Base-by-base conservation (phyloP, 1,140 invertebrate species). In the Philopotamus ludificatus region DNA sequence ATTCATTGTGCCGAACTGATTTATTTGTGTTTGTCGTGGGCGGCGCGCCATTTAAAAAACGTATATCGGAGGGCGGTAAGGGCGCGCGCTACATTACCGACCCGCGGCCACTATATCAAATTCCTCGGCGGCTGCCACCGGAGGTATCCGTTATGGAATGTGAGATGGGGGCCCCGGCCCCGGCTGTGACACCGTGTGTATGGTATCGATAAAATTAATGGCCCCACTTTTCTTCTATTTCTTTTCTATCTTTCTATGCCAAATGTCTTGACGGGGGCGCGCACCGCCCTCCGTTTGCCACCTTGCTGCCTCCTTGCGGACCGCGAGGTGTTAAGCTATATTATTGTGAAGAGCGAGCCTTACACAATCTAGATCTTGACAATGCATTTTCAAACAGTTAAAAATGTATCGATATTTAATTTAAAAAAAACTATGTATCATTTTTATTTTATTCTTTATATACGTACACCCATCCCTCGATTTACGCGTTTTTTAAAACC, bases 161-260 rank as follows among this genome's bases (percentile, higher is more conserved):
- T 62, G 55, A 66, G 63, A 65, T 59, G 53, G 58, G 58, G 22
- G 22, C 41, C 39, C 54, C 42, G 45, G 49, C 9, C 55, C 54
- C 25, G 34, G 58, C 63, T 65, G 57, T 66, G 63, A 66, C 64
- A 70, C 68, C 55, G 64, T 57, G 68, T 70, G 68, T 70, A 70
- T 64, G 68, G 68, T 70, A 70, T 70, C 68, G 68, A 70, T 70
- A 70, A 70, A 70, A 70, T 70, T 70, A 70, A 70, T 70, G 68
- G 68, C 68, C 49, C 65, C 68, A 70, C 68, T 70, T 66, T 70
- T 70, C 65, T 70, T 55, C 68, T 70, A 70, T 70, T 70, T 66
- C 68, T 70, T 70, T 70, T 64, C 64, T 70, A 70, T 70, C 58
- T 69, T 54, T 69, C 67, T 66, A 66, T 69, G 67, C 64, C 68